phyloP scores from a whole-genome alignment of 2,113 vertebrate genomes.

The Crocuta crocuta region DNA sequence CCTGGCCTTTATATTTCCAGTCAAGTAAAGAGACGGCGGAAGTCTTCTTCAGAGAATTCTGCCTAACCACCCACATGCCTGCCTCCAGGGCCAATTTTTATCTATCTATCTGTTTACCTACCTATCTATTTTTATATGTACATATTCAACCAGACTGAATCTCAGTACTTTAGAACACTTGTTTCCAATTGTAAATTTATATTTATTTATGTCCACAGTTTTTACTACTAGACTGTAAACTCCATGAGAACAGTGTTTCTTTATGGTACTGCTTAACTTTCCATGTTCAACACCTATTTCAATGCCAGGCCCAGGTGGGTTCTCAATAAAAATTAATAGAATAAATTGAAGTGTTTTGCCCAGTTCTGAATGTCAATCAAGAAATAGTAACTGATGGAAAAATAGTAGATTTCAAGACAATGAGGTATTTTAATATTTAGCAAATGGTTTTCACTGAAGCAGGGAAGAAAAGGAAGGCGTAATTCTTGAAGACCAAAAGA shows the following conservation, averaged over 20 bases:
- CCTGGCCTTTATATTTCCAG: background rate
- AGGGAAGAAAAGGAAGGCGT: slow-evolving; percentile 13
- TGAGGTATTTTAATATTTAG: background rate
- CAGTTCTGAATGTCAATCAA: background rate
- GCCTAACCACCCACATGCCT: background rate
- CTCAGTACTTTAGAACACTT: background rate
- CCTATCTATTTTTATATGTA: background rate
- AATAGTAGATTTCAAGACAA: slow-evolving; percentile 39
- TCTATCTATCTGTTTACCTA: background rate
- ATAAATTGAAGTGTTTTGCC: background rate
- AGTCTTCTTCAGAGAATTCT: background rate
- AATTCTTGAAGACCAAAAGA: background rate
- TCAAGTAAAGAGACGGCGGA: background rate
- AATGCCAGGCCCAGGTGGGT: background rate
- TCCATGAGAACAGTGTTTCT: background rate
- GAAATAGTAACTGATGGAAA: slow-evolving; percentile 17
- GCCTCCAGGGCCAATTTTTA: background rate
- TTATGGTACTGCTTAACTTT: background rate
- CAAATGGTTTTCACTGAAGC: slow-evolving; percentile 28
- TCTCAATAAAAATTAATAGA: background rate
- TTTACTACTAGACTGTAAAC: background rate
- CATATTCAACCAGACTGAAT: background rate
- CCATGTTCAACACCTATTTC: background rate
- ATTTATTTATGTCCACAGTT: background rate
- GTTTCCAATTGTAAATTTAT: background rate